These are phyloP conservation scores for Mungos mungo DNA, from an alignment of 2,113 vertebrate species.

Conservation along the genomic window DNA sequence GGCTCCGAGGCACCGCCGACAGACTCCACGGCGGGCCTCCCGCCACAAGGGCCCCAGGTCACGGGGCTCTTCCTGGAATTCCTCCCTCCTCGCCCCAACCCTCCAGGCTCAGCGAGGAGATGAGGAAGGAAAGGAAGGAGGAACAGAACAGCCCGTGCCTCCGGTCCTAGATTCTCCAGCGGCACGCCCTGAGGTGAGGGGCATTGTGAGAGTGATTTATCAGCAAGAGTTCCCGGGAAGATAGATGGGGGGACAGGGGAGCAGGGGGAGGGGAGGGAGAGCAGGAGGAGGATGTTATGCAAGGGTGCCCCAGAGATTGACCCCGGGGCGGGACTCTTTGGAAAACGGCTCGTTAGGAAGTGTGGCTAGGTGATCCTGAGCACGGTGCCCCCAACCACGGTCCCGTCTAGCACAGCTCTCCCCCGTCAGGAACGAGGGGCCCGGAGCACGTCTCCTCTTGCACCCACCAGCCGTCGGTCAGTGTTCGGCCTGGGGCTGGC, in stretches of 20 bases:
- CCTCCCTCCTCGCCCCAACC: neutral
- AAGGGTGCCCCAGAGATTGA: rapidly evolving
- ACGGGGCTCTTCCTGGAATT: neutral
- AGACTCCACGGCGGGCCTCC: rapidly evolving
- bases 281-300: neutral
- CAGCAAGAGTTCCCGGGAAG: neutral
- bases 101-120: neutral
- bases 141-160: neutral
- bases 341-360: neutral
- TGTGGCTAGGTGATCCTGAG: neutral
- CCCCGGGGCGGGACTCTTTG: neutral
- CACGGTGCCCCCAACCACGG: neutral
- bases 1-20: neutral
- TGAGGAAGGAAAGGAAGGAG: neutral
- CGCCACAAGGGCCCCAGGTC: neutral
- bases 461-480: too few relatives aligned
- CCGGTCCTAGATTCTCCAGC: neutral
- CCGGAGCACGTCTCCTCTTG: neutral
- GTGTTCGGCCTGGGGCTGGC: neutral
- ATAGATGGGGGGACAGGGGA: rapidly evolving
- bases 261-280: neutral
- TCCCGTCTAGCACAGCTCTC: too few relatives aligned
- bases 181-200: too few relatives aligned
- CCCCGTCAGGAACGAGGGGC: neutral
- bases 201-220: neutral